These are phyloP conservation scores for Helarctos malayanus DNA, from an alignment of 2,797 vertebrate species.

Conservation along the genomic window DNA sequence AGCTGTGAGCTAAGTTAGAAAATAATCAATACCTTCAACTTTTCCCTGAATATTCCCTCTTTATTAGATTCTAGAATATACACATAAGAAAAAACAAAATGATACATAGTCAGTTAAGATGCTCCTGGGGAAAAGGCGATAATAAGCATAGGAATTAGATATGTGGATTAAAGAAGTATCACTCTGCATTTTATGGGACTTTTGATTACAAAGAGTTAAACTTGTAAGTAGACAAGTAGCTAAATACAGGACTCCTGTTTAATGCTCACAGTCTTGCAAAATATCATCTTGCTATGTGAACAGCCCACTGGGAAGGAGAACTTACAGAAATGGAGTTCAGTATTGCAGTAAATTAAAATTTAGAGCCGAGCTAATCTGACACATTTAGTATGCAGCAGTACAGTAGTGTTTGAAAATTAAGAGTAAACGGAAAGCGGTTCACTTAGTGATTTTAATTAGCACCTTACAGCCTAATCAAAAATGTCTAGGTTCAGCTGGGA, in stretches of 20 bases:
- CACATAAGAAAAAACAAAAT: neutral
- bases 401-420: slow-evolving; percentile 44
- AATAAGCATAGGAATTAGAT: neutral
- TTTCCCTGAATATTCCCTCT: neutral
- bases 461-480: slow-evolving; percentile 62
- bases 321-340: neutral
- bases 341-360: slow-evolving; percentile 64
- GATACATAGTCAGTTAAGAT: neutral
- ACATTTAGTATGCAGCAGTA: slow-evolving; percentile 20
- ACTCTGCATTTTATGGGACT: neutral
- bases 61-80: neutral
- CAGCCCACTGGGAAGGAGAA: neutral
- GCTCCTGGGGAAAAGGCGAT: neutral
- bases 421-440: slow-evolving; percentile 20
- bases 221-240: neutral
- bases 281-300: slow-evolving; percentile 7
- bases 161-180: neutral
- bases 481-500: neutral
- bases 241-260: neutral
- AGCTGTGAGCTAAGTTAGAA: slow-evolving; percentile 7
- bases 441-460: slow-evolving; percentile 71
- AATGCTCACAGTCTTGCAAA: slow-evolving; percentile 40
- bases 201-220: neutral
- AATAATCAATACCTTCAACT: neutral
- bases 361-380: slow-evolving; percentile 70